Percentiles rank a stretch among this genome's conserved stretches.
Evolutionary conservation across 1,140 invertebrate genomes (phyloP).

Genomic region (Spodoptera frugiperda): DNA sequence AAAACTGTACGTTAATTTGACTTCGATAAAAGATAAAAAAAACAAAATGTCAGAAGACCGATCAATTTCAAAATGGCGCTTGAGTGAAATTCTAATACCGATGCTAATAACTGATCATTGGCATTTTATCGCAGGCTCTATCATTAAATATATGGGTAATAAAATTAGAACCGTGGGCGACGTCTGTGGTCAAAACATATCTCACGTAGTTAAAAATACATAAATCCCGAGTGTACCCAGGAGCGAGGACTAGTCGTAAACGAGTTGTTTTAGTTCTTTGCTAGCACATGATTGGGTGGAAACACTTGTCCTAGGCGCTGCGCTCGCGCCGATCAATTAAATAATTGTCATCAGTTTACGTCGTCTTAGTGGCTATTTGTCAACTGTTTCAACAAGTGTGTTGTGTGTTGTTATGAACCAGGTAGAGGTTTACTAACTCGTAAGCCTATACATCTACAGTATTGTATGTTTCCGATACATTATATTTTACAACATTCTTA

Average conservation of each 20-base stretch:
- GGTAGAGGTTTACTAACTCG: too few species aligned
- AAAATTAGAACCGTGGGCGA: slow-evolving; percentile 34
- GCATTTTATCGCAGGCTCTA: slow-evolving; percentile 30
- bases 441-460: too few species aligned
- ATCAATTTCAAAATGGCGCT: slow-evolving; percentile 38
- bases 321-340: slow-evolving; percentile 12
- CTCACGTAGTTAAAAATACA: slow-evolving; percentile 41
- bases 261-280: slow-evolving; percentile 5
- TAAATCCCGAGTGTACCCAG: slow-evolving; percentile 23
- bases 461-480: too few species aligned
- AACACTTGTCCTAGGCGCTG: slow-evolving; percentile 6
- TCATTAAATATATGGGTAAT: slow-evolving; percentile 43
- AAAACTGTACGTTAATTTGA: slow-evolving; percentile 1
- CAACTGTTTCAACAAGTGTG: neutral
- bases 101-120: slow-evolving; percentile 33
- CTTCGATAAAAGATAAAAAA: slow-evolving; percentile 29
- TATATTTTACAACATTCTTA: too few species aligned
- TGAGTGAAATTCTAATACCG: slow-evolving; percentile 34
- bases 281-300: neutral
- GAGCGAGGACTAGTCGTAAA: slow-evolving; percentile 31
- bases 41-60: slow-evolving; percentile 8
- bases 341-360: slow-evolving; percentile 3
- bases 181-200: slow-evolving; percentile 40
- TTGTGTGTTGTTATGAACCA: neutral
- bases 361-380: neutral